Evolutionary conservation across 2,797 vertebrate genomes (phyloP), one percentile per base, ranked within the genome.

Genomic region (Menidia menidia): DNA sequence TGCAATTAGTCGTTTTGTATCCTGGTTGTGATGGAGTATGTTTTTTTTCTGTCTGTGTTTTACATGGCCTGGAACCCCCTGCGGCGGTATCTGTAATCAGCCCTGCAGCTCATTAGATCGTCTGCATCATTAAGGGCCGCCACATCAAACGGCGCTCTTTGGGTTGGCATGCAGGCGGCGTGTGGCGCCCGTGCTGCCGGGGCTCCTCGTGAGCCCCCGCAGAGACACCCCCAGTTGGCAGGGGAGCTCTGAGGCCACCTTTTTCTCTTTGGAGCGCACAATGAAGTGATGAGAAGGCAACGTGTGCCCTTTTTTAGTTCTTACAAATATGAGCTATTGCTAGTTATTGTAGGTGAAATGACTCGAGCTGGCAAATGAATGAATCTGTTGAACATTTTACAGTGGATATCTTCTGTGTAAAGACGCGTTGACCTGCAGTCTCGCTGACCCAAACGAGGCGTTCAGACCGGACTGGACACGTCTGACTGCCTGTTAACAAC

Each of bases 71-170:
- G 61, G 51, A 71, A 68, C 58, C 53, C 71, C 75, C 79, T 1
- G 31, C 71, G 78, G 85, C 68, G 54, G 70, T 80, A 67, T 84
- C 76, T 71, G 74, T 76, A 83, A 81, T 77, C 43, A 12, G 39
- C 71, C 47, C 45, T 61, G 81, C 71, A 76, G 81, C 90, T 90
- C 86, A 88, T 91, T 90, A 90, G 68, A 75, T 70, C 63, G 75
- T 3, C 12, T 68, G 60, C 71, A 77, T 91, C 77, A 77, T 91
- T 87, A 82, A 69, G 59, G 60, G 51, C 65, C 63, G 68, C 68
- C 64, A 79, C 83, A 89, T 89, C 87, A 90, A 90, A 88, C 75
- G 62, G 44, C n/a, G 0, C 63, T 61, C 62, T 59, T 70, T 65
- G 45, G 59, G 68, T 69, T 56, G 78, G 61, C 73, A 45, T 71